Base-by-base conservation (phyloP, 1,140 invertebrate genomes). In the Bilobella aurantiaca region DNA sequence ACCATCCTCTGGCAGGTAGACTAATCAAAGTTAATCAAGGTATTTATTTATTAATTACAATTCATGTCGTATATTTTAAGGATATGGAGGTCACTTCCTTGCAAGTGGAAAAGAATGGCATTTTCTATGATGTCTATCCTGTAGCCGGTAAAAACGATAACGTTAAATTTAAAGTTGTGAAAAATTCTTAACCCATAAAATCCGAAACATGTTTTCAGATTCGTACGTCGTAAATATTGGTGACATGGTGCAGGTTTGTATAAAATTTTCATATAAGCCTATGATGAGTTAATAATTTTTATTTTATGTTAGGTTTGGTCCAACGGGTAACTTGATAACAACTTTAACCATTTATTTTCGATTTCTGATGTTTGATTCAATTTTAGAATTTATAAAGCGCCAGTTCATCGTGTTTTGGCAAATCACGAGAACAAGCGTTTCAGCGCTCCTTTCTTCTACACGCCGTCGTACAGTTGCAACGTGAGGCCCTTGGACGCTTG, bases 171-270 rank as follows among this genome's bases (percentile, higher is more conserved):
- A 42, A 42, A 42, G 18, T 28, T 23, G 28, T 31, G 21, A 28
- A 3, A 14, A 8, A 58, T 58, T 28, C 25, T 28, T 30, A 58
- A 14, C 23, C 8, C 8, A 8, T 56, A 8, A 5, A 25, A 56
- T 59, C 23, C 18, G 29, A n/a, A n/a, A n/a, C n/a, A 58, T 18
- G 27, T 14, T 57, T 58, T 1, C 30, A 68, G 67, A 63, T 57
- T 69, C 68, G 2, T 69, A 59, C 49, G 68, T 69, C 1, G 60
- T 69, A 23, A 69, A 69, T 27, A 69, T 66, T 28, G 68, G 68
- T 25, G 68, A 69, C 47, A 66, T 66, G 60, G 42, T 58, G 28
- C 68, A 69, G 42, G 61, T 62, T n/a, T n/a, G n/a, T n/a, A n/a
- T n/a, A n/a, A 62, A 47, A 28, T 21, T 61, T 27, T 34, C 16